Percentiles rank a stretch among this genome's conserved stretches.
Evolutionary conservation across 2,113 vertebrate species (phyloP).

Genomic region (Ceyx cyanopectus): DNA sequence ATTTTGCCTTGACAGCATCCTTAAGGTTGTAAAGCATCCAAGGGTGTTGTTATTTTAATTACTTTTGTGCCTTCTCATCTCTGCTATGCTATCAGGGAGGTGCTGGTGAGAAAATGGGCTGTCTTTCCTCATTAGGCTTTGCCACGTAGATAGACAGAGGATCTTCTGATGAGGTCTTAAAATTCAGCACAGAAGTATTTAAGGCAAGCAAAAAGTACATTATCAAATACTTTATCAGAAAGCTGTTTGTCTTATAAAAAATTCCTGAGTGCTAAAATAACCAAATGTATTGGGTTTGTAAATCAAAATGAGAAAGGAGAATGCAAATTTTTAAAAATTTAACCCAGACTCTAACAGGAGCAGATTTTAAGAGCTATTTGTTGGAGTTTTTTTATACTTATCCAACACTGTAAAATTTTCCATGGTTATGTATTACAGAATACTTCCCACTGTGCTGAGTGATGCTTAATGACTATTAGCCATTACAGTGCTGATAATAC

Average conservation of each 20-base stretch:
- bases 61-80: neutral
- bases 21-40: neutral
- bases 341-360: neutral
- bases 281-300: neutral
- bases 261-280: neutral
- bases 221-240: neutral
- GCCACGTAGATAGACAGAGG: neutral
- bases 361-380: neutral
- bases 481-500: neutral
- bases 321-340: neutral
- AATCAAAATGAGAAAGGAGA: neutral
- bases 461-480: slow-evolving; percentile 6
- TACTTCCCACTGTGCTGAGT: neutral
- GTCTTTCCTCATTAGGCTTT: neutral
- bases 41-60: neutral
- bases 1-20: neutral
- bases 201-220: neutral
- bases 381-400: neutral
- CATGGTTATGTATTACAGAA: neutral
- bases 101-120: neutral
- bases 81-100: neutral
- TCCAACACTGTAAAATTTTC: neutral
- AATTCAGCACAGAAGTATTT: neutral
- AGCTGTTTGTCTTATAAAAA: neutral
- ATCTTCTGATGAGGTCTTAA: neutral